A percentile compares a stretch with the other conserved stretches of the same genome.
These are phyloP conservation scores for Trileptium ribeirensis DNA, from an alignment of 2,888 invertebrate genomes.

Conservation along the genomic window DNA sequence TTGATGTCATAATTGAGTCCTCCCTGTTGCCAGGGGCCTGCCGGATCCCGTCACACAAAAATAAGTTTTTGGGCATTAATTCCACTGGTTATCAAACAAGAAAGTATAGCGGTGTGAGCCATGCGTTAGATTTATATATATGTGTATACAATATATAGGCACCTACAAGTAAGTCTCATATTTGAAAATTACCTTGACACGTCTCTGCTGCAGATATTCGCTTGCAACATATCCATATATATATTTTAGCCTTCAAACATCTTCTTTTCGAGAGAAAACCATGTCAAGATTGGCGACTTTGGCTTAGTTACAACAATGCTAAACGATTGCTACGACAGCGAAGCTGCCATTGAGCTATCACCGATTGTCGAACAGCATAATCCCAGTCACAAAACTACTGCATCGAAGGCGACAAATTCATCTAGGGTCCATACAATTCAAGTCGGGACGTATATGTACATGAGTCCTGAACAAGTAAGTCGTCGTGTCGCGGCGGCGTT, in stretches of 20 bases:
- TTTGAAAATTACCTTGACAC: no score
- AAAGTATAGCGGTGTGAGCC: no score
- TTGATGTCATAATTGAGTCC: no score
- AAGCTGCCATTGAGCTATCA: constrained; percentile 33
- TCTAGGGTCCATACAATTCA: constrained; percentile 53
- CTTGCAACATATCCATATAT: no score
- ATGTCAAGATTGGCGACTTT: constrained; percentile 93
- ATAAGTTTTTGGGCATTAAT: no score
- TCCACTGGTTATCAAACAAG: no score
- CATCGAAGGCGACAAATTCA: background rate
- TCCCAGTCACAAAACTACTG: background rate
- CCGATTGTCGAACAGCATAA: constrained; percentile 17
- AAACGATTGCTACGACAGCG: constrained; percentile 58
- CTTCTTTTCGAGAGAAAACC: constrained; percentile 81
- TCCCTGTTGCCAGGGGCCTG: no score
- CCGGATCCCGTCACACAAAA: no score
- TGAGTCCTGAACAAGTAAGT: constrained; percentile 86
- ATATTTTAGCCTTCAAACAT: constrained; percentile 74
- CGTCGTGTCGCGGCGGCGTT: background rate
- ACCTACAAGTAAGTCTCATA: no score
- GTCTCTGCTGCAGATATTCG: no score
- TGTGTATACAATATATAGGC: no score
- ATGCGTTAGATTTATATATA: no score
- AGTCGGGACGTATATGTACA: constrained; percentile 85
- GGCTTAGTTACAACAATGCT: constrained; percentile 86